phyloP scores from a whole-genome alignment of 2,797 vertebrate species.

The Tinamus major region DNA sequence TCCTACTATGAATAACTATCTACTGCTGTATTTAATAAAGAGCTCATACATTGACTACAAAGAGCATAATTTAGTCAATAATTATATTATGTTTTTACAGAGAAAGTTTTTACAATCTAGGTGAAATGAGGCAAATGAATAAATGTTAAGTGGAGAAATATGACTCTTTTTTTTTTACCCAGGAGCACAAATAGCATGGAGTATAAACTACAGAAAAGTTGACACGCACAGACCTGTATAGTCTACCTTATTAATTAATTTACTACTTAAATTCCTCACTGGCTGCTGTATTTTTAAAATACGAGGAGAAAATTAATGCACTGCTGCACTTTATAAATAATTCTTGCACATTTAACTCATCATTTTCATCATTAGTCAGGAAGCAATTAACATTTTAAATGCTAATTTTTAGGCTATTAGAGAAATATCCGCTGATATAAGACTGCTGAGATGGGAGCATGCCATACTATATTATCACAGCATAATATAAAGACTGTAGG shows the following conservation, averaged over 20 bases:
- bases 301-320: constrained; percentile 44
- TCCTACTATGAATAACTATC: not conserved
- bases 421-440: constrained; percentile 53
- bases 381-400: constrained; percentile 72
- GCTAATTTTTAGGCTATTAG: constrained; percentile 65
- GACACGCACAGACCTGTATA: not conserved
- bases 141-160: constrained; percentile 4
- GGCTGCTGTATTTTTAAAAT: constrained; percentile 53
- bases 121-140: not conserved
- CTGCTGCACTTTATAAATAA: constrained; percentile 70
- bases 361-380: constrained; percentile 63
- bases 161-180: not conserved
- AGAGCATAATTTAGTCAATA: not conserved
- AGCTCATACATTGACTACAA: not conserved
- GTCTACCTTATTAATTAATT: constrained; percentile 37
- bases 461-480: constrained; percentile 18
- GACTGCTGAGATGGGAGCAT: not conserved
- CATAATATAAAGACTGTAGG: not conserved
- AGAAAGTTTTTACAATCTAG: not conserved
- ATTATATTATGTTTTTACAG: not conserved
- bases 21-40: not conserved
- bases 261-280: constrained; percentile 16
- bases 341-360: constrained; percentile 60
- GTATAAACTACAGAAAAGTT: not conserved
- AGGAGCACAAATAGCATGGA: not conserved